Evolutionary conservation across 2,113 vertebrate genomes (phyloP), one percentile per base, ranked within the genome.

Genomic region (Epinephelus cyanopodus): DNA sequence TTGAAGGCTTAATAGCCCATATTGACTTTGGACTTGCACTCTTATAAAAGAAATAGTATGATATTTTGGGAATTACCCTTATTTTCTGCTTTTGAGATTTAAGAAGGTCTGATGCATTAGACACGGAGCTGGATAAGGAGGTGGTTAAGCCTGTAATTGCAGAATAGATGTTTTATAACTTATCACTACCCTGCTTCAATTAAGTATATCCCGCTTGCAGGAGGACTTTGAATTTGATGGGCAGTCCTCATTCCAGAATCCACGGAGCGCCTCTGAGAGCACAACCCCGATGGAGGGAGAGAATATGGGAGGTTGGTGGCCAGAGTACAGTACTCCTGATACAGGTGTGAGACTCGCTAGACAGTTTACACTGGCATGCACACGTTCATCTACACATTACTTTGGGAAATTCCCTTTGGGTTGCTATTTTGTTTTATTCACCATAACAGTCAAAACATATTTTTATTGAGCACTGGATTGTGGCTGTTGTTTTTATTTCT

Each of bases 261-360:
- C 95, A 6, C 93, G 84, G 15, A 82, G 94, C 77, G 77, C 90
- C 62, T 87, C 93, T 5, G 96, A 95, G 84, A 95, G 93, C 90
- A 91, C 94, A 1, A 92, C 95, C 82, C 94, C 95, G 52, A 91
- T 95, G 89, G 97, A 97, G 87, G 97, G 97, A 84, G 97, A 98
- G 94, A 98, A 97, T 85, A 97, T 98, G 97, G 97, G 97, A 97
- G 97, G 97, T 97, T 98, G 97, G 97, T 98, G 97, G 97, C 96
- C 97, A 91, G 96, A 98, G 95, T 97, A 95, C 96, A 95, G 94
- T 97, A 93, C 97, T 88, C 94, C 96, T 81, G 93, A 95, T 89
- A 90, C 97, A 98, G 97, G 97, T 98, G 96, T 97, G 97, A 95
- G 90, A 95, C 91, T 94, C 69, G 84, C 95, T 95, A 92, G 95